These are phyloP conservation scores for Meloidogyne exigua DNA, from an alignment of 1,140 invertebrate genomes.

Conservation along the genomic window DNA sequence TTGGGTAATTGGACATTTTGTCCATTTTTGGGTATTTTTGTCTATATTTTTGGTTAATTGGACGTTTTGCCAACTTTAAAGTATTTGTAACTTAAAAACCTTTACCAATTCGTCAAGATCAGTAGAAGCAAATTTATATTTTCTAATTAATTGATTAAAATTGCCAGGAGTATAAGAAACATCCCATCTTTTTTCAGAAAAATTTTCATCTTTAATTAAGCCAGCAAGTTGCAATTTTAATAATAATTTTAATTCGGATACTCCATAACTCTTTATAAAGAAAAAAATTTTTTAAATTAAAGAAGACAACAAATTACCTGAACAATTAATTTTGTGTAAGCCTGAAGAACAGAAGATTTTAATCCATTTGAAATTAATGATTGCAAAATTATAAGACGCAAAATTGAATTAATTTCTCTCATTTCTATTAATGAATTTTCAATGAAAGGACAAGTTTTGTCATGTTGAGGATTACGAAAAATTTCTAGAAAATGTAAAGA, in stretches of 20 bases:
- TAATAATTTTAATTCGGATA: conserved; percentile 39
- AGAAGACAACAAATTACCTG: conserved; percentile 37
- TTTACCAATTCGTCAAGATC: conserved; percentile 33
- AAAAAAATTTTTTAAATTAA: conserved; percentile 28
- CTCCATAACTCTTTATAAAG: conserved; percentile 51
- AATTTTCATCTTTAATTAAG: conserved; percentile 40
- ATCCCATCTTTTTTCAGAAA: conserved; percentile 7
- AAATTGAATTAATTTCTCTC: conserved; percentile 24
- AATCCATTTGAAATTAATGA: conserved; percentile 40
- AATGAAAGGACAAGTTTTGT: conserved; percentile 44
- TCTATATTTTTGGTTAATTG: too few relatives aligned
- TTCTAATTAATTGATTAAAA: conserved; percentile 23
- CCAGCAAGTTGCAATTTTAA: conserved; percentile 55
- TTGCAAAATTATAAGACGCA: conserved; percentile 46
- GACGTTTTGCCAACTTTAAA: background rate
- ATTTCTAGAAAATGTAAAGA: conserved; percentile 39
- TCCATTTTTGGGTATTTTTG: background rate
- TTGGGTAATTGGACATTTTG: background rate
- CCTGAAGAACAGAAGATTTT: conserved; percentile 39
- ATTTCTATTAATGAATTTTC: conserved; percentile 44
- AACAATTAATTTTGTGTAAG: conserved; percentile 39
- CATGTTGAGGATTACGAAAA: conserved; percentile 27
- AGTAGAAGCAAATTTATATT: conserved; percentile 24
- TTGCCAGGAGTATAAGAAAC: conserved; percentile 11
- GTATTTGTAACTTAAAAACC: background rate